Percentiles rank a stretch among this genome's conserved stretches.
Evolutionary conservation across 2,113 vertebrate genomes (phyloP).

Genomic region (Podocnemis expansa): DNA sequence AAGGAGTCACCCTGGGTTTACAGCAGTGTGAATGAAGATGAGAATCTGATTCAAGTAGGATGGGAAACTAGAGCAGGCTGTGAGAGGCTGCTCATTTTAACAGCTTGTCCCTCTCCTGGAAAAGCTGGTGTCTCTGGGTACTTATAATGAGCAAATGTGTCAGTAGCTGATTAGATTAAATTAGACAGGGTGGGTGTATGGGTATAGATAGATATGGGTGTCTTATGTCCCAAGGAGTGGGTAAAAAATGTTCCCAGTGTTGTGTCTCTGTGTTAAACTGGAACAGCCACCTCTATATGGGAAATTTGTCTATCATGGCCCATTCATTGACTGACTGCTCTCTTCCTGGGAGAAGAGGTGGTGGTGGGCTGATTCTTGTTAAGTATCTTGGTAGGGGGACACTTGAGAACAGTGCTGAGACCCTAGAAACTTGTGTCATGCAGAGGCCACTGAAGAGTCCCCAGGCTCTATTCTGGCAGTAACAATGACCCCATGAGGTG

Average conservation of each 20-base stretch:
- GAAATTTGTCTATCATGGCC: no score
- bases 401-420: neutral
- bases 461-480: neutral
- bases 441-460: no score
- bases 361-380: neutral
- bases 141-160: neutral
- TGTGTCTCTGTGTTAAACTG: neutral
- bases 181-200: no score
- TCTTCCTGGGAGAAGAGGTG: neutral
- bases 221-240: neutral
- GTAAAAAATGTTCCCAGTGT: neutral
- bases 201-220: neutral
- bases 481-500: neutral
- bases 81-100: neutral
- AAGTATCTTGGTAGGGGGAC: neutral
- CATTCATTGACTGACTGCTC: neutral
- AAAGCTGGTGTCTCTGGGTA: neutral
- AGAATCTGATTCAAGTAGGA: neutral
- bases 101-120: neutral
- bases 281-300: no score
- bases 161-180: neutral
- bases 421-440: neutral
- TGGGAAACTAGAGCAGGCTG: neutral
- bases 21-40: neutral
- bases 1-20: neutral